Evolutionary conservation across 1,140 invertebrate genomes (phyloP), one percentile per base, ranked within the genome.

Genomic region (Vanessa tameamea): DNA sequence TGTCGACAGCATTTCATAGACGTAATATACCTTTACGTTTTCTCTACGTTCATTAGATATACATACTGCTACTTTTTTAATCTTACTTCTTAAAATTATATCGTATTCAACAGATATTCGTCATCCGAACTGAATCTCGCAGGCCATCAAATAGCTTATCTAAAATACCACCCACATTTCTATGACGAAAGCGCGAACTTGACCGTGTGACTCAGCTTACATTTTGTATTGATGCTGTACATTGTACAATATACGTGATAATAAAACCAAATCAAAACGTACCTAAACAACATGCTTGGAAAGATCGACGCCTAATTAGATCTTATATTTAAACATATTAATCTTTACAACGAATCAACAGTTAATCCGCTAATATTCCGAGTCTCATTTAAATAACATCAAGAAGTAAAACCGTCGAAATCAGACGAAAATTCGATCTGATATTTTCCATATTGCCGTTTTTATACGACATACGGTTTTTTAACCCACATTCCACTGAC

Each of bases 161-260:
- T 51, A 67, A 57, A 57, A 57, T 23, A 26, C 64, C 51, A 47
- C 70, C 70, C 70, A 72, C 70, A 50, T 13, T n/a, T 15, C n/a
- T 47, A 13, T 31, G 50, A 64, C 53, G 64, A 66, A 64, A 51
- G 50, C 70, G 64, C 20, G 70, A 72, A 72, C 70, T 72, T 72
- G 70, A 72, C 70, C 70, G 70, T 55, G 51, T 72, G 70, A 72
- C 64, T 72, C 70, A 72, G 51, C 31, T 8, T 31, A 53, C 53
- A 23, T 64, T 72, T 67, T 37, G 50, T 68, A 57, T 59, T 59
- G 67, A 69, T 43, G 67, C 55, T 55, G 53, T n/a, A n/a, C 16
- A 16, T n/a, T n/a, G 61, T 47, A n/a, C 61, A 47, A 64, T 48
- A 15, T 47, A 23, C 63, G 63, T 14, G 43, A 12, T 14, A 64